Base-by-base conservation (phyloP, 2,888 invertebrate species). In the Oegoconia quadripuncta region DNA sequence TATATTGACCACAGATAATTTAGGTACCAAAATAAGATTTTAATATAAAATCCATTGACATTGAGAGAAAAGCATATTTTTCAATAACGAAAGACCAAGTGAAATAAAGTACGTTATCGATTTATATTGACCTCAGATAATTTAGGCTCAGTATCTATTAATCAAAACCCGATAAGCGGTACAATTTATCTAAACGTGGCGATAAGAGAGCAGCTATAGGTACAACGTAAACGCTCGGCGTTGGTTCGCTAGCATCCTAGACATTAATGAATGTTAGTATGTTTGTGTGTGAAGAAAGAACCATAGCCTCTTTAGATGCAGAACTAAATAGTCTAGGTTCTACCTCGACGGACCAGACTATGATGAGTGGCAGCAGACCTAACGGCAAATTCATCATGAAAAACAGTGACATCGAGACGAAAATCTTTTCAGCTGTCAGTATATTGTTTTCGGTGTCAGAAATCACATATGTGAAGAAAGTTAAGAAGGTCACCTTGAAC, bases 361-460 rank as follows among this genome's bases (percentile, higher is more conserved):
- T 88, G 77, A 94, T 83, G 88, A 94, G 88, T 30, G 94, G 94
- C 61, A 97, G 89, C 74, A 95, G 90, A 55, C 93, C 92, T 82
- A 97, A 88, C 42, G 97, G 97, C 81, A 97, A 90, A 70, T 95
- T 91, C 74, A 97, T 92, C 56, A 95, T 91, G 82, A 94, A 94
- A 89, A 97, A 97, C 58, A 97, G 88, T 23, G 96, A 90, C 64
- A 97, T 88, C 51, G 96, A 93, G 37, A 97, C 97, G 84, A 97
- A 97, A 44, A 94, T 94, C 74, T 91, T 93, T 73, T 92, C 89
- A 15, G 96, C 92, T 59, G 93, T 94, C 74, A 97, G 88, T 49
- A 93, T 75, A 81, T 97, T 91, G 56, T 90, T 88, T 59, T 90
- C 88, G 28, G 90, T 88, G 63, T 90, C 90, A 53, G 89, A 80